Evolutionary conservation across 2,113 vertebrate genomes (phyloP), one percentile per base, ranked within the genome.

Genomic region (Nyctibius bracteatus): DNA sequence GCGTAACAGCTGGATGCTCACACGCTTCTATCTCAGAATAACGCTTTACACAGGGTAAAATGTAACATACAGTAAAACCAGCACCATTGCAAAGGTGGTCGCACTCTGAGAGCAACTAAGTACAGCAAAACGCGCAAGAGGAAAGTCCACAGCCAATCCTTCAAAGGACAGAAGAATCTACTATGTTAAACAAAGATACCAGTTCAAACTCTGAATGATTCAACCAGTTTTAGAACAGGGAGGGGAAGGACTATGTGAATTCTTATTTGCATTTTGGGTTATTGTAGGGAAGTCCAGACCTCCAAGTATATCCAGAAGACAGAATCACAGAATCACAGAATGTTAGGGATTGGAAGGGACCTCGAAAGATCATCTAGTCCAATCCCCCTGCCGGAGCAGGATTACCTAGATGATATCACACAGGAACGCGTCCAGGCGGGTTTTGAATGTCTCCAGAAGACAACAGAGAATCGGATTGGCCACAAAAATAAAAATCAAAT

Each of bases 21-120:
- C 11, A 7, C 1, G 7, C 10, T 37, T 70, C 41, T 70, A 1
- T 18, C 28, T 19, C 57, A 70, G 21, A 51, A 52, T 27, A 57
- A 37, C 4, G 23, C 6, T 88, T 51, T 14, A 24, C 28, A 25
- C 7, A 37, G 6, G 8, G 31, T 33, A 54, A 86, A 80, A 68
- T 2, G 5, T 2, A 81, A 68, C 14, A 18, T 1, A 41, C 4
- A 66, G n/a, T 11, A 59, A 85, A 79, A 15, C 3, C 46, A 71
- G 37, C 51, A 24, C 8, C 39, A 28, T 70, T 66, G 30, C 28
- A 37, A 71, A 54, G 10, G 8, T 2, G 12, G 0, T 33, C n/a
- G 10, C 11, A 14, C 23, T 66, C 41, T 0, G 0, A 85, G n/a
- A 61, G 11, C 21, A 81, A 7, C 28, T 27, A 23, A 2, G 3